Evolutionary conservation across 1,140 invertebrate species (phyloP), one percentile per base, ranked within the genome.

Genomic region (Drosophila nigromelanica): DNA sequence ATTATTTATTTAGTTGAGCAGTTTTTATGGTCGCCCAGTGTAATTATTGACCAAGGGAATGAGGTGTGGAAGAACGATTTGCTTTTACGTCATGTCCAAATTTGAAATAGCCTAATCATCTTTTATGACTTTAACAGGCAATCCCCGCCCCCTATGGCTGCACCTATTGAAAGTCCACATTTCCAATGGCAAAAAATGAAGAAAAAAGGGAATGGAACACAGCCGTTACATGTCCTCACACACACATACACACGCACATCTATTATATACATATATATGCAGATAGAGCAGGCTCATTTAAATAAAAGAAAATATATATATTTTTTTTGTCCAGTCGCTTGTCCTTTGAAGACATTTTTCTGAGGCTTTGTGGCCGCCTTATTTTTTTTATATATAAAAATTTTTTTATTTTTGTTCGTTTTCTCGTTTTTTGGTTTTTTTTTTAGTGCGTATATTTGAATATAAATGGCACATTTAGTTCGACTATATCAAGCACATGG

Each of bases 391-490:
- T 79, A 76, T 56, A 56, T 51, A 51, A 33, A 18, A 51, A 58
- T 51, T 76, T 56, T 81, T 78, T 78, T 86, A 75, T 82, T 76
- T 82, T 69, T 73, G 72, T 87, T 89, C 82, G 79, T 62, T 64
- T 66, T 64, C 52, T 72, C 47, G 54, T 89, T 86, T 86, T 86
- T 85, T 85, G 12, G 15, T 15, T 11, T 47, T 47, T 89, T 87
- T 87, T 89, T 87, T 87, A 89, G 83, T 83, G 83, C 80, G 85
- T 80, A 83, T 89, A 89, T 89, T 89, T 89, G 83, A 89, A 89
- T 89, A 89, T 89, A 89, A 89, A 89, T 89, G 83, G 83, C 62
- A 69, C 83, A 89, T 89, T 89, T 89, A 89, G 83, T 89, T 74
- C 75, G 82, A 87, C 82, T 86, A 86, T 86, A 86, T 86, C 82